phyloP scores from a whole-genome alignment of 2,113 vertebrate genomes.

The Megaleporinus macrocephalus region DNA sequence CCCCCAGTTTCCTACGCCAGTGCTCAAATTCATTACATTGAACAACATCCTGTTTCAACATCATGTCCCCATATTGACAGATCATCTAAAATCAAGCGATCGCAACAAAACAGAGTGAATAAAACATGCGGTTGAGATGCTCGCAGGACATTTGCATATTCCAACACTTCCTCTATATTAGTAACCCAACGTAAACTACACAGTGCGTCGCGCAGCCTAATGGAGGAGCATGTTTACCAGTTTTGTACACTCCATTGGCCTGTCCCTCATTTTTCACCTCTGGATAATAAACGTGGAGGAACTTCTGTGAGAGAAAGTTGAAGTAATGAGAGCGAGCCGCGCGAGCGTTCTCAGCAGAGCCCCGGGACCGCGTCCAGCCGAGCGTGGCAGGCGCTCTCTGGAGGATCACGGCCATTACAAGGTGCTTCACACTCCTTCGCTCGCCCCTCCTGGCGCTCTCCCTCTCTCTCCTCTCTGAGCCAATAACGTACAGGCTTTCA shows the following conservation, averaged over 20 bases:
- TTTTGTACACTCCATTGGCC: neutral
- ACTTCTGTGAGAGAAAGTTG: constrained; percentile 24
- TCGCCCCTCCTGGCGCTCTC: neutral
- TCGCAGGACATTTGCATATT: no score
- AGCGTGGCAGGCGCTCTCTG: constrained; percentile 18
- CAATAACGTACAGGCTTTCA: constrained; percentile 62
- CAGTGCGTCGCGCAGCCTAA: no score
- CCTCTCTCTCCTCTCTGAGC: constrained; percentile 34
- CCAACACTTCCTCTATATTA: no score
- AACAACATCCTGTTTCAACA: no score
- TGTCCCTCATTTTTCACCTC: constrained; percentile 8
- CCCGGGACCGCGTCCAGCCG: constrained; percentile 6
- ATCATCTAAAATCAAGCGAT: no score
- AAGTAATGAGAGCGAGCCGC: constrained; percentile 31
- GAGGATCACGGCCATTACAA: constrained; percentile 35
- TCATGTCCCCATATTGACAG: no score
- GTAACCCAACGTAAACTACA: no score
- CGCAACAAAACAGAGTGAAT: no score
- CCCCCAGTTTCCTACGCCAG: no score
- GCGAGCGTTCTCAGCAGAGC: constrained; percentile 28
- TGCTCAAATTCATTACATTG: no score
- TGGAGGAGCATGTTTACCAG: no score
- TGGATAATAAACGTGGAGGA: constrained; percentile 26
- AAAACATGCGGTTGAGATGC: no score
- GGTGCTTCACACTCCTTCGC: constrained; percentile 31